Base-by-base conservation (phyloP, 2,113 vertebrate genomes). In the Triplophysa siluroides region DNA sequence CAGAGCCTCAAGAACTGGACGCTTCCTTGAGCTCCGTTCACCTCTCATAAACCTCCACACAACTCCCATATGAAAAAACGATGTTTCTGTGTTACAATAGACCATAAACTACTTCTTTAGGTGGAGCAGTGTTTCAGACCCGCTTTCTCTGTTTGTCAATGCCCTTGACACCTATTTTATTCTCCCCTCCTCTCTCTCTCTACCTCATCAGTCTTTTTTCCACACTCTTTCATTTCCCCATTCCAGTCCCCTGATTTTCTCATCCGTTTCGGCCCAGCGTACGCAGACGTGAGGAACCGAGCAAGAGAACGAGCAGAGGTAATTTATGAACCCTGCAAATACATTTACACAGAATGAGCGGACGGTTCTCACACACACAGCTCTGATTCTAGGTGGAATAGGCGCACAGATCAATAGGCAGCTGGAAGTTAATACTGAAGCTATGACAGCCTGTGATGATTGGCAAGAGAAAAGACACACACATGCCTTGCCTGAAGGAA, bases 231-330 rank as follows among this genome's bases (percentile, higher is more conserved):
- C 52, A 67, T 66, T 83, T 29, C 56, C 65, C 62, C 58, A 73
- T 33, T 79, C 77, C 72, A 77, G 75, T 79, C 52, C 52, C 64
- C 64, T 75, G 78, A 76, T 83, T 78, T 72, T 67, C 70, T 63
- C 77, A 70, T 75, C 78, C 16, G 10, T 56, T 79, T 79, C 23
- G 1, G 77, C 69, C 77, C 24, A 19, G 19, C 33, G 64, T 65
- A 50, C 76, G 69, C 43, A 33, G 72, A 72, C 47, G 74, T 74
- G 43, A 74, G 47, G 52, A 33, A 21, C 16, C 62, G 76, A 19
- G n/a, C n/a, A 29, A 38, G 65, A n/a, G 64, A 26, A 52, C 14
- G n/a, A 16, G 68, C 24, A 74, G 45, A 64, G 43, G 68, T 54
- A 69, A 61, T 54, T 78, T 56, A n/a, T 63, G 67, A 43, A 63